Conservation (phyloP, 37 sponge, comb jelly and placozoan species). For the Petrosia ficiformis region DNA sequence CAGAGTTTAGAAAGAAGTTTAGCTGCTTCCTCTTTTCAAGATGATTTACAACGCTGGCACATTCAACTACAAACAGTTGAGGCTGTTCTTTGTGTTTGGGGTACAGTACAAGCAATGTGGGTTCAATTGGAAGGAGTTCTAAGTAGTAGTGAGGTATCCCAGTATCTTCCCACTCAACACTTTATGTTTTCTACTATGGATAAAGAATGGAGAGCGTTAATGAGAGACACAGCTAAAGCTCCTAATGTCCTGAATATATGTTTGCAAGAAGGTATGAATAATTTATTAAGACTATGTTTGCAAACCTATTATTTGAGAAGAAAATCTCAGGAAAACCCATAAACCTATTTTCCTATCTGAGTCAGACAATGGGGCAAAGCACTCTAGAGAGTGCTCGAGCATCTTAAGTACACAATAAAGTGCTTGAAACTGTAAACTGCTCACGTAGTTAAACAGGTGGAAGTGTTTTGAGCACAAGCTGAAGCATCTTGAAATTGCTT, state of each 20-base stretch:
- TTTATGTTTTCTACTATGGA: slow-evolving; percentile 60
- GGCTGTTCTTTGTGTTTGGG: slow-evolving; percentile 73
- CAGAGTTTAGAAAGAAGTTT: slow-evolving; percentile 40
- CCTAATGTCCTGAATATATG: slow-evolving; percentile 60
- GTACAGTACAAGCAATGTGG: slow-evolving; percentile 74
- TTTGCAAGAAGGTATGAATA: slow-evolving; percentile 43
- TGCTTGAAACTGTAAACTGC: too few species aligned
- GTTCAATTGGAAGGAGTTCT: slow-evolving; percentile 67
- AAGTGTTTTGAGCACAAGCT: too few species aligned
- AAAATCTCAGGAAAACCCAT: too few species aligned
- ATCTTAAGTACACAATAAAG: slow-evolving; percentile 7
- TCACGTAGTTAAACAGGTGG: too few species aligned
- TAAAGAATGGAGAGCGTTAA: slow-evolving; percentile 63
- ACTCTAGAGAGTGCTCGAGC: too few species aligned
- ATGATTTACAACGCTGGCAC: slow-evolving; percentile 75
- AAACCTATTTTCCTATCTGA: neutral
- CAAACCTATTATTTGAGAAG: too few species aligned
- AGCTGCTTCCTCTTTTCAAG: slow-evolving; percentile 69
- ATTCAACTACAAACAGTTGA: slow-evolving; percentile 84
- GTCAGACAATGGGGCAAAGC: too few species aligned
- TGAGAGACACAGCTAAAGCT: slow-evolving; percentile 50
- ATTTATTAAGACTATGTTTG: too few species aligned
- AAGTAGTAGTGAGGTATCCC: slow-evolving; percentile 38
- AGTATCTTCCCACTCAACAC: slow-evolving; percentile 35
- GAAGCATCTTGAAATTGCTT: too few species aligned